Percentiles rank a stretch among this genome's conserved stretches.
These are phyloP conservation scores for Chaenogobius annularis DNA, from an alignment of 2,113 vertebrate genomes.

Conservation along the genomic window DNA sequence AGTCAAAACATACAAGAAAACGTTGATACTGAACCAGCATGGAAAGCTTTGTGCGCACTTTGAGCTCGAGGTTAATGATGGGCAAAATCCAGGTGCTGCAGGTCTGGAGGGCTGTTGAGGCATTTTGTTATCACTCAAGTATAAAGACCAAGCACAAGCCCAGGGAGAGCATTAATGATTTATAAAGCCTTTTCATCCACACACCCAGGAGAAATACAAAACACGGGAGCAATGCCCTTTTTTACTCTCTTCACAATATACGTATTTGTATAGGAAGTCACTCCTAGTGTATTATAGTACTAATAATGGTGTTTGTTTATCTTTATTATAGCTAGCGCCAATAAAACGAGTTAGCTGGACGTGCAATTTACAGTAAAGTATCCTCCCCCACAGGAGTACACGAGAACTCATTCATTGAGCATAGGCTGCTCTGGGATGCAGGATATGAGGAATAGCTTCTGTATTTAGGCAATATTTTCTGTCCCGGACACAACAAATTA, in stretches of 20 bases:
- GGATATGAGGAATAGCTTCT: neutral
- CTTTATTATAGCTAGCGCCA: neutral
- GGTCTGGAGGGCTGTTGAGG: slow-evolving; percentile 21
- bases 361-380: neutral
- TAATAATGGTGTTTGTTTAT: neutral
- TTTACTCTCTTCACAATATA: neutral
- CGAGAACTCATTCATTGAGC: neutral
- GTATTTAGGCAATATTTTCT: neutral
- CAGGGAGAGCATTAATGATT: slow-evolving; percentile 67
- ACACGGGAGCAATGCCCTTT: neutral
- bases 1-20: slow-evolving; percentile 7
- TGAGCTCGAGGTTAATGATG: slow-evolving; percentile 24
- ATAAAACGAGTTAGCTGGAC: neutral
- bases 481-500: neutral
- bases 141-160: slow-evolving; percentile 41
- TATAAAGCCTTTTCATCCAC: slow-evolving; percentile 46
- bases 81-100: slow-evolving; percentile 35
- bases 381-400: neutral
- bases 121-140: slow-evolving; percentile 53
- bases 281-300: slow-evolving; percentile 7
- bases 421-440: neutral
- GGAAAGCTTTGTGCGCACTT: slow-evolving; percentile 31
- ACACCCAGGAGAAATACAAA: slow-evolving; percentile 9
- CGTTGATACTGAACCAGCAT: neutral
- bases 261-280: slow-evolving; percentile 1